Percentiles rank a stretch among this genome's conserved stretches.
Conservation (phyloP, 2,797 vertebrate species). For the Pterois miles region DNA sequence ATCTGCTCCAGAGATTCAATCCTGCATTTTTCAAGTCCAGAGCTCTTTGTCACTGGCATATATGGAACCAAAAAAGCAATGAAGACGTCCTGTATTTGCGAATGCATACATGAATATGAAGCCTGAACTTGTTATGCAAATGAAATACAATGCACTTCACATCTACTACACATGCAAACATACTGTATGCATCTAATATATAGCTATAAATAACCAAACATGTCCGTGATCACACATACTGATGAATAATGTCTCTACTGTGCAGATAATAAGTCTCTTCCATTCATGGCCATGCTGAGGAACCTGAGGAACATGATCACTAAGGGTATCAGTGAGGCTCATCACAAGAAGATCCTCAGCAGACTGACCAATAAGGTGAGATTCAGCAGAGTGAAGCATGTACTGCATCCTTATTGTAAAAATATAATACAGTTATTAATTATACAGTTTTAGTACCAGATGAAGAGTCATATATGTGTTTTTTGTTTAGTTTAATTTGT, state of each 20-base stretch:
- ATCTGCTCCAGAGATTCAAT: neutral
- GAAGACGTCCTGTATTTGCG: neutral
- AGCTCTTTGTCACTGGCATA: neutral
- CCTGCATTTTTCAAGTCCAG: neutral
- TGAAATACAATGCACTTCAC: neutral
- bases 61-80: neutral
- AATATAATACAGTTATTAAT: neutral
- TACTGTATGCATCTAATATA: neutral
- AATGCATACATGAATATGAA: neutral
- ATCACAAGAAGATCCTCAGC: constrained; percentile 84
- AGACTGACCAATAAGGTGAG: constrained; percentile 85
- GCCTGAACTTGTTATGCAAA: neutral
- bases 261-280: constrained; percentile 86
- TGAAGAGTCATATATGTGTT: neutral
- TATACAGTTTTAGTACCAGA: neutral
- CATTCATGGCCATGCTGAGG: constrained; percentile 93
- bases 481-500: neutral
- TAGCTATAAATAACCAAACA: neutral
- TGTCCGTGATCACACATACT: neutral
- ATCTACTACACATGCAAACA: neutral
- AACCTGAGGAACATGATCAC: constrained; percentile 90
- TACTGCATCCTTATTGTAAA: neutral
- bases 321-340: constrained; percentile 83
- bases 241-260: neutral
- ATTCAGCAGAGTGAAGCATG: neutral